phyloP scores from a whole-genome alignment of 2,797 vertebrate genomes.

The Gobionotothen gibberifrons region DNA sequence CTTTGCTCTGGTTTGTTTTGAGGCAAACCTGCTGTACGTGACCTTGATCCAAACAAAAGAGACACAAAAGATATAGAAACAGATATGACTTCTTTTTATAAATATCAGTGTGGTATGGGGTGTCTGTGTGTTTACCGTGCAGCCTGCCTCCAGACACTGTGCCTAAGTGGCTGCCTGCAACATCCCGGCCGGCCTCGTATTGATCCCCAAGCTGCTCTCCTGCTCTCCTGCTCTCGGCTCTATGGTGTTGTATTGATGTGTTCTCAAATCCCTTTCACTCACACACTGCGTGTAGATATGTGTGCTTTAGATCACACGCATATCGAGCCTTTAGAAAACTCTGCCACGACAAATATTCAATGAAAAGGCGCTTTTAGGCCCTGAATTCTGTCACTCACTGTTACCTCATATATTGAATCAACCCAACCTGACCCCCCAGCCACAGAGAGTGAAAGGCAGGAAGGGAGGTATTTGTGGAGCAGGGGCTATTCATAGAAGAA shows the following conservation, averaged over 20 bases:
- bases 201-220: conserved; percentile 59
- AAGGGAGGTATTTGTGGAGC: conserved; percentile 74
- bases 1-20: not conserved
- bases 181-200: conserved; percentile 56
- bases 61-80: conserved; percentile 14
- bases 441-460: conserved; percentile 52
- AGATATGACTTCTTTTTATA: conserved; percentile 16
- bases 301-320: conserved; percentile 37
- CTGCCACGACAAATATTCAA: conserved; percentile 11
- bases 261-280: conserved; percentile 58
- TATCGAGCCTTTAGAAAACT: conserved; percentile 19
- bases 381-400: conserved; percentile 27
- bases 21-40: conserved; percentile 5
- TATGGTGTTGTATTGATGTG: conserved; percentile 59
- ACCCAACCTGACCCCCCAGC: conserved; percentile 61
- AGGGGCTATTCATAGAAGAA: conserved; percentile 76
- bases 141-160: conserved; percentile 40
- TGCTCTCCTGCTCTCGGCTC: conserved; percentile 58
- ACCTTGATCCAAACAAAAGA: conserved; percentile 33
- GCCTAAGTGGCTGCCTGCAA: conserved; percentile 54
- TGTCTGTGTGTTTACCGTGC: conserved; percentile 46
- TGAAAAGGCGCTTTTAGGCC: not conserved
- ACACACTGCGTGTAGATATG: conserved; percentile 17
- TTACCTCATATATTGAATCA: conserved; percentile 52
- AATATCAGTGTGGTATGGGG: conserved; percentile 29